Evolutionary conservation across 2,888 invertebrate species (phyloP).

Genomic region (Drosophila yooni): DNA sequence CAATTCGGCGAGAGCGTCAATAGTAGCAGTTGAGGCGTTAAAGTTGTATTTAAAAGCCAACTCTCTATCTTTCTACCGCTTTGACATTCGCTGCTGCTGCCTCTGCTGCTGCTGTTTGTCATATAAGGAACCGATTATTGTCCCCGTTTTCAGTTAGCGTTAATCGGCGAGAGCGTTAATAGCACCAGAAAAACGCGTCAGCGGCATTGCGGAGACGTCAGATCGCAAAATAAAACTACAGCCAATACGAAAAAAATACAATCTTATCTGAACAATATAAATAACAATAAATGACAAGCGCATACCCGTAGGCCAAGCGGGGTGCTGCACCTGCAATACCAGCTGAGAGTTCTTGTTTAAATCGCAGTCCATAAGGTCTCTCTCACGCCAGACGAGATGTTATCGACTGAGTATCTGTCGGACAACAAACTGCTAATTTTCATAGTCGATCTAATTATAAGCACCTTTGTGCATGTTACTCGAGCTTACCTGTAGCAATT

Average conservation of each 20-base stretch:
- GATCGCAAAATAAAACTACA: constrained; percentile 60
- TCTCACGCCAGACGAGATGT: background rate
- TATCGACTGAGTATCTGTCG: constrained; percentile 24
- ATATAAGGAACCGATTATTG: constrained; percentile 1
- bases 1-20: constrained; percentile 57
- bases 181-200: constrained; percentile 13
- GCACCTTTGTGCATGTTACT: constrained; percentile 1
- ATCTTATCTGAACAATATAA: constrained; percentile 70
- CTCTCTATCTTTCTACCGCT: background rate
- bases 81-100: background rate
- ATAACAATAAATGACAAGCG: constrained; percentile 58
- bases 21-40: constrained; percentile 12
- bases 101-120: background rate
- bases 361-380: constrained; percentile 21
- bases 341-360: constrained; percentile 37
- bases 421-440: constrained; percentile 63
- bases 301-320: constrained; percentile 7
- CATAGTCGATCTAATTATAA: constrained; percentile 65
- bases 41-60: background rate
- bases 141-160: constrained; percentile 9
- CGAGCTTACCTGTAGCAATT: constrained; percentile 38
- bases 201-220: constrained; percentile 38
- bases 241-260: constrained; percentile 34
- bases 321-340: constrained; percentile 25
- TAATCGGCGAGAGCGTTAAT: constrained; percentile 7